Evolutionary conservation across 2,888 invertebrate genomes (phyloP), one percentile per base, ranked within the genome.

Genomic region (Lycophotia porphyrea): DNA sequence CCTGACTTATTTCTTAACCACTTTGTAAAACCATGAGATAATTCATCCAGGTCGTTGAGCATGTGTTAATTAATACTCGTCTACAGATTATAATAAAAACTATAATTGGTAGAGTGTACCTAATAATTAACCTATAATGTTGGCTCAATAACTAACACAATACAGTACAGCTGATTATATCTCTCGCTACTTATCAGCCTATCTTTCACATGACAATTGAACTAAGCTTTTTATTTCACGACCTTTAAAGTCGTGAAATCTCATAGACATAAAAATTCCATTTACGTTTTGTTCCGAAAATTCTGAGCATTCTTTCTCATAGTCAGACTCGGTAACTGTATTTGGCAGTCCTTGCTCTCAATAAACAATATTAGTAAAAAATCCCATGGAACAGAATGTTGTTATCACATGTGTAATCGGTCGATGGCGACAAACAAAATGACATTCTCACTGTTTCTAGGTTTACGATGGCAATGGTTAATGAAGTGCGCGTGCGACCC

Each of bases 341-440:
- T 82, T 86, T 75, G 49, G 36, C 39, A 82, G 87, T 88, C 87
- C 87, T 87, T 87, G 87, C 82, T 86, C 87, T 80, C 74, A 80
- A 81, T 82, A 76, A 65, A 84, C 76, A 84, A 73, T 74, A 87
- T 79, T 75, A 71, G 49, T 55, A 8, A 63, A 84, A 80, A 84
- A 70, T 84, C 86, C 72, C 87, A 84, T 82, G 82, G 68, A 64
- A 76, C 68, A 84, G 73, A 84, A 87, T 87, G 24, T 72, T 86
- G 68, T 82, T 84, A 84, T 87, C 86, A 82, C 64, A 69, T 81
- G 61, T 73, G 61, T 82, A 78, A 86, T 86, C 75, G n/a, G 71
- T 77, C 60, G 76, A 76, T 74, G 79, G 60, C n/a, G 64, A 60
- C 74, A 70, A 77, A 80, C 70, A 82, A 79, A 84, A 75, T 87